phyloP scores from a whole-genome alignment of 2,113 vertebrate genomes.

The Oryzias curvinotus region DNA sequence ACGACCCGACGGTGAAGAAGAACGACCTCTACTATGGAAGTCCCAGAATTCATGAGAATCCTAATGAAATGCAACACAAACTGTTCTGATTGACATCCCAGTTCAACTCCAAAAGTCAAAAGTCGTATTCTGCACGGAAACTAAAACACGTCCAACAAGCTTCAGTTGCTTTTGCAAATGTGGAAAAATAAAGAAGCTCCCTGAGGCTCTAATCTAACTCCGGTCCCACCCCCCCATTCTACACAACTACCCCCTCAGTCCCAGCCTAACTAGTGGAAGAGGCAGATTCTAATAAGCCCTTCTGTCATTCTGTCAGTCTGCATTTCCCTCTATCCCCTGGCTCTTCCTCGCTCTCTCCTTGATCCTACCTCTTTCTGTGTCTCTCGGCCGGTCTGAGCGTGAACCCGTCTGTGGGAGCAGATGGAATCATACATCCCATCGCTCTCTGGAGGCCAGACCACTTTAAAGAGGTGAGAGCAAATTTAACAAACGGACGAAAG shows the following conservation, averaged over 20 bases:
- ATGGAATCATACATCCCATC: slow-evolving; percentile 75
- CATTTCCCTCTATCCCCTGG: slow-evolving; percentile 24
- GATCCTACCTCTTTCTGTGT: slow-evolving; percentile 35
- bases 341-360: slow-evolving; percentile 18
- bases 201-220: slow-evolving; percentile 44
- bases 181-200: slow-evolving; percentile 23
- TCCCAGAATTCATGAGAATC: too few species aligned
- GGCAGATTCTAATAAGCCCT: slow-evolving; percentile 66
- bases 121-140: neutral
- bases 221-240: slow-evolving; percentile 32
- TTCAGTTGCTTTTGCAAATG: slow-evolving; percentile 43
- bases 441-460: slow-evolving; percentile 63
- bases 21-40: too few species aligned
- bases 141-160: slow-evolving; percentile 31
- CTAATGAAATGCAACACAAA: too few species aligned
- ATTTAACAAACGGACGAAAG: slow-evolving; percentile 41
- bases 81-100: too few species aligned
- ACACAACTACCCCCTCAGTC: slow-evolving; percentile 44
- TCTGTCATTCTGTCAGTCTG: slow-evolving; percentile 57
- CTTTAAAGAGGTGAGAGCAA: slow-evolving; percentile 64
- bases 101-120: too few species aligned
- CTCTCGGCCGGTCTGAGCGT: slow-evolving; percentile 52
- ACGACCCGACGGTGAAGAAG: too few species aligned
- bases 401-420: slow-evolving; percentile 71
- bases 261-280: slow-evolving; percentile 57